Conservation (phyloP, 2,113 vertebrate genomes). For the Thunnus thynnus region DNA sequence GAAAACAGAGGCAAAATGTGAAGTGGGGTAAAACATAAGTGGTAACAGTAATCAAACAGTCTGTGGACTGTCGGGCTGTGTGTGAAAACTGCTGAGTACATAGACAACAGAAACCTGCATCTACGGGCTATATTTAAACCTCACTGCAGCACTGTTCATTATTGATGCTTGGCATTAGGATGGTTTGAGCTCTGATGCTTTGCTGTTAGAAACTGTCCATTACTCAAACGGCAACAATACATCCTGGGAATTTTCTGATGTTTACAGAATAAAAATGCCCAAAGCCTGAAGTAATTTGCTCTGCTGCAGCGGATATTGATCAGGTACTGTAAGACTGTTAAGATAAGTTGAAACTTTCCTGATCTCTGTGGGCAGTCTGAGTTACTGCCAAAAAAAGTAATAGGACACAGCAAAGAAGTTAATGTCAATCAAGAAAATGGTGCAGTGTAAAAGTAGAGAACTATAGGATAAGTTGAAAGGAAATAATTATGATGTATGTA, state of each 20-base stretch:
- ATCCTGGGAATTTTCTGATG: constrained; percentile 35
- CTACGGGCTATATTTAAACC: constrained; percentile 14
- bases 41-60: neutral
- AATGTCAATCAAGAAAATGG: neutral
- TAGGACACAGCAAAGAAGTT: neutral
- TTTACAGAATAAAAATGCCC: constrained; percentile 37
- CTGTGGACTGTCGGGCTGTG: neutral
- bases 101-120: constrained; percentile 14
- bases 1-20: neutral
- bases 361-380: neutral
- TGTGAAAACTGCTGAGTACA: constrained; percentile 23
- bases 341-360: constrained; percentile 18
- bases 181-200: constrained; percentile 19
- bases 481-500: neutral
- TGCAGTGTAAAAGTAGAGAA: neutral
- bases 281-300: constrained; percentile 32
- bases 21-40: neutral
- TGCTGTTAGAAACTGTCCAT: constrained; percentile 41
- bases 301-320: constrained; percentile 25
- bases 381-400: neutral
- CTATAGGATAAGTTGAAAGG: neutral
- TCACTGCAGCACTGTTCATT: constrained; percentile 15
- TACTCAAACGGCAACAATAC: constrained; percentile 14
- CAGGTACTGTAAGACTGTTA: constrained; percentile 6
- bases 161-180: constrained; percentile 15